These are phyloP conservation scores for Centropus unirufus DNA, from an alignment of 2,113 vertebrate genomes.

Conservation along the genomic window DNA sequence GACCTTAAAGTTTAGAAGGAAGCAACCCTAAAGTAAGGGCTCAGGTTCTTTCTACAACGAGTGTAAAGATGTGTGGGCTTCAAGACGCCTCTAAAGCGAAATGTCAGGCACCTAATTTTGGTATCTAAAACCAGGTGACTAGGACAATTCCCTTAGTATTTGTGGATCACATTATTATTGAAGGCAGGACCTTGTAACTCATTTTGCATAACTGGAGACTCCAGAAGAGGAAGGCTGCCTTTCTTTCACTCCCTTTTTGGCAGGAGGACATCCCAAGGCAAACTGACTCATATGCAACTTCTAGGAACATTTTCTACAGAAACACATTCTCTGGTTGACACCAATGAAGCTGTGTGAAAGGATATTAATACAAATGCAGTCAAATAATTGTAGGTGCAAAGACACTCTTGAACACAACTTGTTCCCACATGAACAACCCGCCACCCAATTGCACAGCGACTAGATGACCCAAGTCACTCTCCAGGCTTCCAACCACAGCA, in stretches of 20 bases:
- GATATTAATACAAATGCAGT: background rate
- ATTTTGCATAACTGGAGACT: background rate
- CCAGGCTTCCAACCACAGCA: background rate
- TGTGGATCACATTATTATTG: background rate
- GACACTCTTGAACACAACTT: background rate
- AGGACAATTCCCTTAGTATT: background rate
- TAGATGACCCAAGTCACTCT: background rate
- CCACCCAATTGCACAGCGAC: background rate
- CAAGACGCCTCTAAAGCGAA: background rate
- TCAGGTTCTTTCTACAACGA: background rate
- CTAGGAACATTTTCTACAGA: background rate
- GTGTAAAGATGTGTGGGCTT: background rate
- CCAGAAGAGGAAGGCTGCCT: background rate
- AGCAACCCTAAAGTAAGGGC: background rate
- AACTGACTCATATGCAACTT: background rate
- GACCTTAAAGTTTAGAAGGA: background rate
- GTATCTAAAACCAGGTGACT: background rate
- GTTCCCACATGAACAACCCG: background rate
- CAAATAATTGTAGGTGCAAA: background rate
- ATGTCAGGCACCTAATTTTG: background rate
- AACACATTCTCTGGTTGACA: background rate
- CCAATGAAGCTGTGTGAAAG: background rate
- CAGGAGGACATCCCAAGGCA: background rate
- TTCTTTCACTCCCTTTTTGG: background rate
- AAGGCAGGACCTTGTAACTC: background rate